phyloP scores from a whole-genome alignment of 2,113 vertebrate species.

The Cryptomyrus ogoouensis region DNA sequence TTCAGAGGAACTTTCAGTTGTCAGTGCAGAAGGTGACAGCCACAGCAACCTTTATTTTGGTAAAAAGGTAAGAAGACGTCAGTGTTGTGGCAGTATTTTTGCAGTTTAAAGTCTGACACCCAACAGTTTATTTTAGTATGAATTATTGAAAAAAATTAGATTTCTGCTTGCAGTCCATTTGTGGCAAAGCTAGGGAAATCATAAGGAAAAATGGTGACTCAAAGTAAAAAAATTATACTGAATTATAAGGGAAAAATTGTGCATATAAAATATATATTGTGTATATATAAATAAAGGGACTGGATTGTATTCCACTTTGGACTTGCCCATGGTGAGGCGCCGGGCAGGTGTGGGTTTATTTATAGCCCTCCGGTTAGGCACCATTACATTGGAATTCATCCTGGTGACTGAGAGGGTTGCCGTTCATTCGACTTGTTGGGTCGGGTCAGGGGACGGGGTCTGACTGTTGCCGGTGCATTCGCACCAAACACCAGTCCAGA shows the following conservation, averaged over 20 bases:
- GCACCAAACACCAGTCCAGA: too few species aligned
- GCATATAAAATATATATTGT: not conserved
- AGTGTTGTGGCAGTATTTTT: not conserved
- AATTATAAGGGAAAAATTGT: not conserved
- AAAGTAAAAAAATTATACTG: not conserved
- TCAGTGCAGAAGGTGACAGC: not conserved
- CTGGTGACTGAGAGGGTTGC: too few species aligned
- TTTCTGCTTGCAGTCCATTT: not conserved
- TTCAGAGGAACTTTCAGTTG: too few species aligned
- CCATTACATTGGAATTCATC: too few species aligned
- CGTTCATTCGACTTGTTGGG: too few species aligned
- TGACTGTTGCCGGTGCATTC: too few species aligned
- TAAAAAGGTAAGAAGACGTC: not conserved
- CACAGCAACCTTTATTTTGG: not conserved
- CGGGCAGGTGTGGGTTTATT: too few species aligned
- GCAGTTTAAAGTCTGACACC: not conserved
- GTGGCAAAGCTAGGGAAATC: not conserved
- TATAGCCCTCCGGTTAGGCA: too few species aligned
- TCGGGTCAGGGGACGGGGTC: too few species aligned
- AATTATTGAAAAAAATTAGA: not conserved
- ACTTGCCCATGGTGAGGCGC: too few species aligned
- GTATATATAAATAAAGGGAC: not conserved
- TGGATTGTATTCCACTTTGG: too few species aligned
- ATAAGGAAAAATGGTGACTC: not conserved
- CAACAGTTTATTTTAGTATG: not conserved